These are phyloP conservation scores for Gavialis gangeticus DNA, from an alignment of 2,113 vertebrate genomes.

Conservation along the genomic window DNA sequence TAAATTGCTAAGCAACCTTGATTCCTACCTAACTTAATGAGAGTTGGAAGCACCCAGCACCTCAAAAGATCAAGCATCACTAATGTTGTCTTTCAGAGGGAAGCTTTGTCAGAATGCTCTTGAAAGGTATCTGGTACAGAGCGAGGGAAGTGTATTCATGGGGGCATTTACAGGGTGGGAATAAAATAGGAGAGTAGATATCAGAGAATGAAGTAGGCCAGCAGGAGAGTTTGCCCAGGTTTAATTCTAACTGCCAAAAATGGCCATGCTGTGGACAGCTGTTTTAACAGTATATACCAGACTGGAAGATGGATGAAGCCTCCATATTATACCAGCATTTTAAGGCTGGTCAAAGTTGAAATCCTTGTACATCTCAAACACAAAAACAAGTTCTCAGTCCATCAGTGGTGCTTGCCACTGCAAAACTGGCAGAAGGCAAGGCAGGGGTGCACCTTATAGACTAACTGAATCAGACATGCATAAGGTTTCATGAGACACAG, in stretches of 20 bases:
- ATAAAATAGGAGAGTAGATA: background rate
- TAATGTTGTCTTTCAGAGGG: rapidly evolving
- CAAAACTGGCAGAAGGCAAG: no score
- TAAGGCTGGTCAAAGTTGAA: background rate
- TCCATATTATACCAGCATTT: background rate
- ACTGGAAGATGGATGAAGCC: background rate
- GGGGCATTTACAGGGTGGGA: background rate
- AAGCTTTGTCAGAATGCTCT: background rate
- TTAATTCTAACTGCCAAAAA: background rate
- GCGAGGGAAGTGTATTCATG: background rate
- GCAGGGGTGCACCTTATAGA: no score
- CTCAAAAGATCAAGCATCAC: background rate
- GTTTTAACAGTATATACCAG: background rate
- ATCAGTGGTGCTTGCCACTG: background rate
- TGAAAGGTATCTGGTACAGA: background rate
- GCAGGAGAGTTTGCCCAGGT: background rate
- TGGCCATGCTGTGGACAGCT: background rate
- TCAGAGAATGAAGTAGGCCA: background rate
- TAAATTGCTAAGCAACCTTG: background rate
- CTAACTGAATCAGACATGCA: no score
- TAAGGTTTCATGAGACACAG: no score
- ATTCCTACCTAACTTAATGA: rapidly evolving
- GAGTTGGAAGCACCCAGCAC: background rate
- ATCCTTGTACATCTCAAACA: background rate
- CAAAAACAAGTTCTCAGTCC: background rate